These are phyloP conservation scores for Chrysolina haemoptera DNA, from an alignment of 2,888 invertebrate genomes.

Conservation along the genomic window DNA sequence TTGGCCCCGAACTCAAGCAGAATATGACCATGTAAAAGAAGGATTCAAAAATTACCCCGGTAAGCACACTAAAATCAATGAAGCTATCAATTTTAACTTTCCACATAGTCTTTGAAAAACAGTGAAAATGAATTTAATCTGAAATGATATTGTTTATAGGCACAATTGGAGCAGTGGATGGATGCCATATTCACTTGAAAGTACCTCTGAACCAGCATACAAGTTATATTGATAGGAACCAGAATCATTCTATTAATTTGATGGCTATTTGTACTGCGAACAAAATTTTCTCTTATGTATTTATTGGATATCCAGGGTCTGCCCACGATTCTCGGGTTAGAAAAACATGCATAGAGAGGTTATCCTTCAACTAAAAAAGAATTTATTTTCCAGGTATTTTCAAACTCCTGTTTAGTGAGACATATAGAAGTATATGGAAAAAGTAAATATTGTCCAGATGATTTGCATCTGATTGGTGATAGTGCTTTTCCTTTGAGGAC, in stretches of 20 bases:
- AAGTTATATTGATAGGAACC: conserved; percentile 45
- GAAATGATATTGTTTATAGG: conserved; percentile 28
- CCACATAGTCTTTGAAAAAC: too few species aligned
- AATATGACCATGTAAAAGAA: conserved; percentile 26
- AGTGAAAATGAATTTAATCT: too few species aligned
- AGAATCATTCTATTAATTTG: conserved; percentile 47
- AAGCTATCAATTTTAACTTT: too few species aligned
- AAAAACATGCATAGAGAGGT: background rate
- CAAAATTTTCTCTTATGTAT: conserved; percentile 46
- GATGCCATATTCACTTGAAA: conserved; percentile 42
- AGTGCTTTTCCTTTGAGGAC: too few species aligned
- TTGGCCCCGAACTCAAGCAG: conserved; percentile 40
- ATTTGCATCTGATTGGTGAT: too few species aligned
- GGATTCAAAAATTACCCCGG: conserved; percentile 27
- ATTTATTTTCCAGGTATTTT: background rate
- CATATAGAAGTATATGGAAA: background rate
- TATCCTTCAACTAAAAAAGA: background rate
- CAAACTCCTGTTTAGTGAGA: background rate
- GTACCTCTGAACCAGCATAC: conserved; percentile 44
- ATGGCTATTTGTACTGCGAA: conserved; percentile 44
- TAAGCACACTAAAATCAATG: background rate
- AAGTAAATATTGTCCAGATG: background rate
- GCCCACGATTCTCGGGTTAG: conserved; percentile 48
- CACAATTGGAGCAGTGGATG: conserved; percentile 47
- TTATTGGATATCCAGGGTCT: conserved; percentile 47